These are phyloP conservation scores for Eugnorisma glareosa DNA, from an alignment of 2,888 invertebrate species.

Conservation along the genomic window DNA sequence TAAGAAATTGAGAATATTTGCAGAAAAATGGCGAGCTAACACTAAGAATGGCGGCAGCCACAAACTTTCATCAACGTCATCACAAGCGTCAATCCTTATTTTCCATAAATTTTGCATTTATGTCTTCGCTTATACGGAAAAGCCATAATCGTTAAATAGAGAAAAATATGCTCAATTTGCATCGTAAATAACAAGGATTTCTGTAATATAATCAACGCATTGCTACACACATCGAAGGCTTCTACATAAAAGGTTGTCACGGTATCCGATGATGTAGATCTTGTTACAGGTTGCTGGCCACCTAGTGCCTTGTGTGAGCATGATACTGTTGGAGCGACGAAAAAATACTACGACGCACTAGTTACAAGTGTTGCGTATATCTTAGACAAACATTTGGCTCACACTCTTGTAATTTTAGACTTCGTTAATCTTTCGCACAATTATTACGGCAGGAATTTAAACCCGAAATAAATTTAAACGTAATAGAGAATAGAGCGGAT, in stretches of 20 bases:
- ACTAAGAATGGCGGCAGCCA: background rate
- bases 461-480: slow-evolving; percentile 11
- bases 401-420: slow-evolving; percentile 17
- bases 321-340: slow-evolving; percentile 22
- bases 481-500: slow-evolving; percentile 28
- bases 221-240: slow-evolving; percentile 57
- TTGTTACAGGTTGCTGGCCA: slow-evolving; percentile 61
- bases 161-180: slow-evolving; percentile 27
- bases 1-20: background rate
- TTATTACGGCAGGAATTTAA: background rate
- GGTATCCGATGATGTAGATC: slow-evolving; percentile 67
- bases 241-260: slow-evolving; percentile 67
- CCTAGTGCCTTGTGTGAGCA: slow-evolving; percentile 28
- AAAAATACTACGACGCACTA: slow-evolving; percentile 41
- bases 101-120: slow-evolving; percentile 35
- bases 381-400: slow-evolving; percentile 45
- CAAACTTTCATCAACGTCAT: slow-evolving; percentile 10
- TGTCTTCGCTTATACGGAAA: slow-evolving; percentile 41
- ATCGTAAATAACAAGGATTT: slow-evolving; percentile 56
- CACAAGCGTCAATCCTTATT: background rate
- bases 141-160: slow-evolving; percentile 33
- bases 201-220: slow-evolving; percentile 59
- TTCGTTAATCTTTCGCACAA: slow-evolving; percentile 14
- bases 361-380: slow-evolving; percentile 23
- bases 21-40: background rate